Percentiles rank a stretch among this genome's conserved stretches.
Conservation (phyloP, 2,797 vertebrate species). For the Rhinichthys osculus region DNA sequence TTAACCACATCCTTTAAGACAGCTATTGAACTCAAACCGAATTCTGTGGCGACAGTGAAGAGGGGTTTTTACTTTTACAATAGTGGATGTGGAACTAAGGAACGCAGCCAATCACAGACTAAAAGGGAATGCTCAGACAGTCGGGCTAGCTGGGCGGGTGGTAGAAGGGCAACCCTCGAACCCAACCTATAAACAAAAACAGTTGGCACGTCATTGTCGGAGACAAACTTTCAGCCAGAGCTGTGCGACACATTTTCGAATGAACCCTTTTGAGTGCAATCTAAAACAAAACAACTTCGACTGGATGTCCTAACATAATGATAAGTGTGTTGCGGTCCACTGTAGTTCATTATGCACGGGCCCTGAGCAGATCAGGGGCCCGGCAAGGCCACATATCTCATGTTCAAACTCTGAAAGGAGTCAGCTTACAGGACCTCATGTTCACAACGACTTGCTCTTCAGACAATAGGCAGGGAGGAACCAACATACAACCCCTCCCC, state of each 20-base stretch:
- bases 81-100: background rate
- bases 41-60: background rate
- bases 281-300: background rate
- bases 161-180: background rate
- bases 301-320: conserved; percentile 12
- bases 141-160: background rate
- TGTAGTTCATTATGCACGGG: conserved; percentile 23
- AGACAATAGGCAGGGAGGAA: conserved; percentile 60
- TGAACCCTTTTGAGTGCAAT: background rate
- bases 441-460: conserved; percentile 28
- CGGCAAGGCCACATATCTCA: conserved; percentile 30
- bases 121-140: background rate
- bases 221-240: background rate
- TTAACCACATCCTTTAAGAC: conserved; percentile 42
- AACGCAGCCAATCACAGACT: background rate
- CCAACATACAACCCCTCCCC: conserved; percentile 54
- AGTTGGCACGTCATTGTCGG: background rate
- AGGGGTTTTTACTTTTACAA: conserved; percentile 13
- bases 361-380: conserved; percentile 11
- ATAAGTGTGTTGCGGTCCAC: background rate
- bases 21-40: background rate
- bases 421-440: conserved; percentile 52
- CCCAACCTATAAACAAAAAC: background rate
- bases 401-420: conserved; percentile 28
- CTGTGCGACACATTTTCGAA: background rate